Conservation (phyloP, 92 coral and sea anemone species). For the Porites cylindrica region DNA sequence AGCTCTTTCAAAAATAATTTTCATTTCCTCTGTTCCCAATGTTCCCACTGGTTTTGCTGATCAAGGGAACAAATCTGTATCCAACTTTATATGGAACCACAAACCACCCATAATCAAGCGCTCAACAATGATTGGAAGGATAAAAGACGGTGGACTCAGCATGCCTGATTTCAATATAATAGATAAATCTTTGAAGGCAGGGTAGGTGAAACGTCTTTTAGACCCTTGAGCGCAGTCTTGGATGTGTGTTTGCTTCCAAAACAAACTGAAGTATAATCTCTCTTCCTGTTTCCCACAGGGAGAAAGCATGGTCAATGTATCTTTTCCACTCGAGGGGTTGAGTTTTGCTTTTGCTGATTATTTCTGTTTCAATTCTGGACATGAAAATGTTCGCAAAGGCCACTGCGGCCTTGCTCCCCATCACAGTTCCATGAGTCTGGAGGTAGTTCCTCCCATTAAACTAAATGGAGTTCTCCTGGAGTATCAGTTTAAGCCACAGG, state of each 20-base stretch:
- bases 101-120: slow-evolving; percentile 14
- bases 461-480: neutral
- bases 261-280: no score
- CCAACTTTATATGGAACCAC: slow-evolving; percentile 8
- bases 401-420: neutral
- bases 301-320: no score
- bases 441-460: neutral
- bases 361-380: neutral
- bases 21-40: neutral
- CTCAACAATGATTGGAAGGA: neutral
- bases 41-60: neutral
- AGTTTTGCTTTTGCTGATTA: neutral
- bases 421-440: neutral
- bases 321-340: no score
- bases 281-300: no score
- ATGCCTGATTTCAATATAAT: slow-evolving; percentile 12
- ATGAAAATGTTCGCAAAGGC: slow-evolving; percentile 1
- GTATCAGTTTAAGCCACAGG: neutral
- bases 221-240: no score
- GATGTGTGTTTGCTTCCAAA: no score
- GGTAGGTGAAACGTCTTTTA: no score
- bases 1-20: neutral
- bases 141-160: neutral
- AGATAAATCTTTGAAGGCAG: no score
- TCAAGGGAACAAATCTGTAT: neutral